Evolutionary conservation across 1,140 invertebrate genomes (phyloP).

Genomic region (Ceratosolen solmsi): DNA sequence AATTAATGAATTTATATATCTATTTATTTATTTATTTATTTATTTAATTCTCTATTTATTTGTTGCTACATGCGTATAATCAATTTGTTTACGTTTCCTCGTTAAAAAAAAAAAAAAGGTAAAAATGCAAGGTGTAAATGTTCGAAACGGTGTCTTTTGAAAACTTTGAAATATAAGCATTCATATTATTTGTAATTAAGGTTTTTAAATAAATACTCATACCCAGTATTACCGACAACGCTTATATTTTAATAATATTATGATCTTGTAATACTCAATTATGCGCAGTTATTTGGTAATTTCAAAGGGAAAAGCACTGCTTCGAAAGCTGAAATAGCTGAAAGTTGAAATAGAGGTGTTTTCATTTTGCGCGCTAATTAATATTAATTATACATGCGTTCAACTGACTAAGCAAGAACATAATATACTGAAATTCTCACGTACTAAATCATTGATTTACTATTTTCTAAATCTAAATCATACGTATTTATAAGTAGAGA

Average conservation of each 20-base stretch:
- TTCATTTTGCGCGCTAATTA: neutral
- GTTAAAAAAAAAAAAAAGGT: neutral
- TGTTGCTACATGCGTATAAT: constrained; percentile 30
- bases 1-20: neutral
- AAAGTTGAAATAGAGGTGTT: neutral
- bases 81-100: constrained; percentile 1
- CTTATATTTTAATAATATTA: neutral
- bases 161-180: neutral
- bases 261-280: neutral
- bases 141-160: constrained; percentile 36
- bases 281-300: neutral
- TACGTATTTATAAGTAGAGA: constrained; percentile 24
- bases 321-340: neutral
- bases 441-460: neutral
- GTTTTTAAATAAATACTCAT: neutral
- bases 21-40: constrained; percentile 19
- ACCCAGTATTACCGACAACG: neutral
- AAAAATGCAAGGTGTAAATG: neutral
- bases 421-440: neutral
- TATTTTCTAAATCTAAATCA: neutral
- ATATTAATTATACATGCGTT: neutral
- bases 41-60: neutral
- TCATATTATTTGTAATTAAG: neutral
- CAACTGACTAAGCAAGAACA: neutral
- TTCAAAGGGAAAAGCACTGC: constrained; percentile 22